phyloP scores from a whole-genome alignment of 2,888 invertebrate genomes.

The Mesorhabditis spiculigera region DNA sequence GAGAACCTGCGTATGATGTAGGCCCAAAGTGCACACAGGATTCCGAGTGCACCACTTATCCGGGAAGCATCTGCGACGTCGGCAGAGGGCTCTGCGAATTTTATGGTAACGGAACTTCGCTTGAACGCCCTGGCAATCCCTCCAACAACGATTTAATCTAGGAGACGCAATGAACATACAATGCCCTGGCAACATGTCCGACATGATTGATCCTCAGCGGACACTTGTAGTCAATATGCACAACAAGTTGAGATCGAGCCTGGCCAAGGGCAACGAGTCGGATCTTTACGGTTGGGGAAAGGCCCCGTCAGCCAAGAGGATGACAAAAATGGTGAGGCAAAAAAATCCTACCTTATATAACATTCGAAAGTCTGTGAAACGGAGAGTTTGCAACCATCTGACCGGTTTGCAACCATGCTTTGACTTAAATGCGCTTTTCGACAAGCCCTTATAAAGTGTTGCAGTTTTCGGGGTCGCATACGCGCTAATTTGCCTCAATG shows the following conservation, averaged over 20 bases:
- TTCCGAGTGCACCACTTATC: neutral
- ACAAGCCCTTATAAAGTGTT: no score
- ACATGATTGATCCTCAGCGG: neutral
- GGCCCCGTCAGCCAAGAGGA: neutral
- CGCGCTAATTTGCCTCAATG: no score
- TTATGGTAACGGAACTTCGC: no score
- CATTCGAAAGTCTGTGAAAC: no score
- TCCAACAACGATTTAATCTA: neutral
- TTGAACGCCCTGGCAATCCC: no score
- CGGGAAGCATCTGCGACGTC: conserved; percentile 4
- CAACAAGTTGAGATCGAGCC: conserved; percentile 3
- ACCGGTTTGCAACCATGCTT: no score
- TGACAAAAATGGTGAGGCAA: neutral
- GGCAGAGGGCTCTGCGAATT: neutral
- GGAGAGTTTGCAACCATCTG: no score
- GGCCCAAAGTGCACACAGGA: neutral
- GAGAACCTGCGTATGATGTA: neutral
- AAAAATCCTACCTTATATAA: no score
- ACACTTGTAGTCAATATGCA: neutral
- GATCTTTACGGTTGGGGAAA: neutral
- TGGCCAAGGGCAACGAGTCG: neutral
- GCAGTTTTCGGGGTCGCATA: no score
- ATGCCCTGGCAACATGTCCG: neutral
- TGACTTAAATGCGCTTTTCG: no score
- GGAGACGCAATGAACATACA: neutral